A percentile compares a stretch with the other conserved stretches of the same genome.
phyloP scores from a whole-genome alignment of 53 echinoderm and acorn worm species.

The Paracentrotus lividus region DNA sequence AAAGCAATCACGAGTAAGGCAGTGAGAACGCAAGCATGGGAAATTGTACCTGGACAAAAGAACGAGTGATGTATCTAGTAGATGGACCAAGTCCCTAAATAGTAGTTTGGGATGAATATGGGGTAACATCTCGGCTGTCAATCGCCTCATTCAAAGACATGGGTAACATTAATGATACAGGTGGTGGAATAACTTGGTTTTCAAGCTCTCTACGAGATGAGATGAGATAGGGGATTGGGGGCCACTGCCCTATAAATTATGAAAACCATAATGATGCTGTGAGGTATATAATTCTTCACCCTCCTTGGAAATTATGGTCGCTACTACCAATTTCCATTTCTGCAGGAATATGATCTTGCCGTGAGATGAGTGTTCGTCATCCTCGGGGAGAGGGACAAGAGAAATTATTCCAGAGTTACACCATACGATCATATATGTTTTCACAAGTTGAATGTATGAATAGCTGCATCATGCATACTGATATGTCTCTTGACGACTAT shows the following conservation, averaged over 20 bases:
- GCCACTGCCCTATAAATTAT: slow-evolving; percentile 36
- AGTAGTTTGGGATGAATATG: slow-evolving; percentile 8
- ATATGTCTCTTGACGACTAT: neutral
- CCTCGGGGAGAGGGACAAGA: neutral
- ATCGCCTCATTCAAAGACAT: neutral
- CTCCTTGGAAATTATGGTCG: slow-evolving; percentile 12
- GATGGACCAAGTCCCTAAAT: neutral
- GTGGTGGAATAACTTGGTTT: slow-evolving; percentile 14
- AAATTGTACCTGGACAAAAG: neutral
- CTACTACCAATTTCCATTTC: neutral
- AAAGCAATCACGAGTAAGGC: no score
- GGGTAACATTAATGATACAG: slow-evolving; percentile 10
- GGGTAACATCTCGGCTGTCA: slow-evolving; percentile 19
- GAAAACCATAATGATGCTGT: neutral
- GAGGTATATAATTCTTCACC: slow-evolving; percentile 39
- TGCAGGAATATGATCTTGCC: neutral
- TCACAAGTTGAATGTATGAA: neutral
- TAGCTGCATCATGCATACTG: neutral
- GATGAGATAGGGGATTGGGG: no score
- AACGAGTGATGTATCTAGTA: neutral
- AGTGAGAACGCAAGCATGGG: neutral
- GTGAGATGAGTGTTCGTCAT: neutral
- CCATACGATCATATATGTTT: slow-evolving; percentile 18
- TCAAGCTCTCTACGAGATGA: neutral
- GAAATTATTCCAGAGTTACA: slow-evolving; percentile 33